These are phyloP conservation scores for Enteromius treurensis DNA, from an alignment of 2,797 vertebrate genomes.

Conservation along the genomic window DNA sequence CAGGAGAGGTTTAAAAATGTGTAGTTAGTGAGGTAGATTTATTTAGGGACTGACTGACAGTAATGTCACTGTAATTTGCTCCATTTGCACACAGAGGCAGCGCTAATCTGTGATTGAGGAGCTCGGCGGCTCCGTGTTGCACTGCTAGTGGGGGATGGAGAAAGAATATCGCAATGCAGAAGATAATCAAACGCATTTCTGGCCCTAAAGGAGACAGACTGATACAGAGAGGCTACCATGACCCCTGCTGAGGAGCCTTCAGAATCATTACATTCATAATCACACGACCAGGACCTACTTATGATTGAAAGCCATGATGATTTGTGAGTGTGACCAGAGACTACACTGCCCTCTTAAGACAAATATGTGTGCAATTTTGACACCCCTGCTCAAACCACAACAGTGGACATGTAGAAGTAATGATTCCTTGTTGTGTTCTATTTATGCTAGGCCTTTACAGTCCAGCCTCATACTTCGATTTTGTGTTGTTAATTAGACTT, in stretches of 20 bases:
- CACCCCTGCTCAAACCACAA: background rate
- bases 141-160: slow-evolving; percentile 60
- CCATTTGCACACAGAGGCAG: slow-evolving; percentile 70
- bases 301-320: slow-evolving; percentile 52
- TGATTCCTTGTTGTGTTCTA: slow-evolving; percentile 15
- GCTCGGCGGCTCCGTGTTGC: slow-evolving; percentile 58
- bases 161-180: slow-evolving; percentile 72
- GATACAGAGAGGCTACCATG: slow-evolving; percentile 47
- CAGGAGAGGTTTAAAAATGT: slow-evolving; percentile 37
- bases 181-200: slow-evolving; percentile 75
- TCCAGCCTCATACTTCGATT: slow-evolving; percentile 3
- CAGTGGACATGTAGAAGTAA: background rate
- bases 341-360: slow-evolving; percentile 21
- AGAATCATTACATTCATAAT: slow-evolving; percentile 18
- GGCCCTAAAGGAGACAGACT: slow-evolving; percentile 52
- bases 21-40: slow-evolving; percentile 40
- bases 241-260: slow-evolving; percentile 40
- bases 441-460: slow-evolving; percentile 18
- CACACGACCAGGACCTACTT: slow-evolving; percentile 30
- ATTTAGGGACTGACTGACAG: slow-evolving; percentile 32
- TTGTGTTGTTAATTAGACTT: slow-evolving; percentile 5
- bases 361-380: slow-evolving; percentile 9
- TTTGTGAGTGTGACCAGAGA: slow-evolving; percentile 25
- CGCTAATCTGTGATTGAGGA: slow-evolving; percentile 60
- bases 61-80: slow-evolving; percentile 65